Conservation (phyloP, 2,113 vertebrate genomes). For the Eretmochelys imbricata region DNA sequence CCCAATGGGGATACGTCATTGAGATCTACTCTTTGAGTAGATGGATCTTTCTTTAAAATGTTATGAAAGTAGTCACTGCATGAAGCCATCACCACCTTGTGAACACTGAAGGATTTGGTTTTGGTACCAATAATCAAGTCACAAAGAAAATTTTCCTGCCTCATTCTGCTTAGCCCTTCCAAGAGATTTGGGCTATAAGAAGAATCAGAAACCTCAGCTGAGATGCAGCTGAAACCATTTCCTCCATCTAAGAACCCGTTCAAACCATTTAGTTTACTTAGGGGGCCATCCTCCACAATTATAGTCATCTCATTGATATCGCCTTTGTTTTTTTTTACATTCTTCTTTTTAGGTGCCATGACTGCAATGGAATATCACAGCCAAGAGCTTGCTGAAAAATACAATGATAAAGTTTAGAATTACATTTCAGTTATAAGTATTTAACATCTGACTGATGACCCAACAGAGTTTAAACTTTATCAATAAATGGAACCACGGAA, state of each 20-base stretch:
- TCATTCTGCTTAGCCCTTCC: conserved; percentile 94
- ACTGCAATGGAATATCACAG: conserved; percentile 85
- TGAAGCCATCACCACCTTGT: conserved; percentile 97
- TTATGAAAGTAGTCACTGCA: conserved; percentile 94
- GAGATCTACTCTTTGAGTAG: conserved; percentile 91
- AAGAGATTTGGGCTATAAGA: conserved; percentile 92
- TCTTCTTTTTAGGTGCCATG: conserved; percentile 99
- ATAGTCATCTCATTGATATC: conserved; percentile 93
- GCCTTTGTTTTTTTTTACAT: conserved; percentile 92
- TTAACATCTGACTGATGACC: conserved; percentile 16
- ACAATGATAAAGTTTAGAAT: conserved; percentile 20
- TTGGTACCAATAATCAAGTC: conserved; percentile 94
- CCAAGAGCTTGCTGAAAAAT: conserved; percentile 81
- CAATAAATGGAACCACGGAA: neutral
- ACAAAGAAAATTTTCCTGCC: conserved; percentile 94
- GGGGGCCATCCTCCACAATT: conserved; percentile 91
- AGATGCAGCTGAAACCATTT: conserved; percentile 96
- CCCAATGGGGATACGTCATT: conserved; percentile 92
- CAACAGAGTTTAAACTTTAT: conserved; percentile 12
- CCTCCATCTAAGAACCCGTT: conserved; percentile 93
- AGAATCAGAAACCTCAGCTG: conserved; percentile 91
- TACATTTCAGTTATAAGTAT: conserved; percentile 28
- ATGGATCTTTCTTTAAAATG: conserved; percentile 92
- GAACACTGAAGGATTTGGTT: conserved; percentile 95
- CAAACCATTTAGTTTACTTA: conserved; percentile 92